Base-by-base conservation (phyloP, 2,797 vertebrate genomes). In the Macropodus opercularis region DNA sequence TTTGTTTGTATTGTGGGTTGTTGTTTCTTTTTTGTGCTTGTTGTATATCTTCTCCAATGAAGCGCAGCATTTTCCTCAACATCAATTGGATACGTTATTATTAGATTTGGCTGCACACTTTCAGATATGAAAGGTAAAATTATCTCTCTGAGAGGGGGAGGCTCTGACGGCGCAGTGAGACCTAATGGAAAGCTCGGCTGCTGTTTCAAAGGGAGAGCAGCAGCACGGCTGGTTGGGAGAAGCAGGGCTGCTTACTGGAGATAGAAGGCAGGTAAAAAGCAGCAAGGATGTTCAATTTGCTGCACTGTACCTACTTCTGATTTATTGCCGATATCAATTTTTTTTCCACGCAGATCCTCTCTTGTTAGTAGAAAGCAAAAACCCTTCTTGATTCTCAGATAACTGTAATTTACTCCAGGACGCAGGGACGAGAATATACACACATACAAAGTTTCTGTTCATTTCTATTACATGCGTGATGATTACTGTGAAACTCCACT, bases 31-130 rank as follows among this genome's bases (percentile, higher is more conserved):
- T 11, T 23, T 34, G n/a, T 36, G 44, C 8, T 53, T 34, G 4
- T 51, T 64, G 23, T 27, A 43, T 14, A 62, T 51, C 59, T 35
- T 12, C 38, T 61, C 46, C 38, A 70, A 24, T 34, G 27, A 72
- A 76, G 47, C 63, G 55, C 47, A 63, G 58, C 48, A 47, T 69
- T 65, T 56, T 52, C 46, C 31, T 47, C 14, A 57, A 72, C 68
- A 85, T 85, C 77, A 69, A 54, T 75, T 77, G 24, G 26, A 74
- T 81, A 41, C 26, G 41, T 75, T 81, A 74, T 80, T 85, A 82
- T 84, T 83, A 83, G 72, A 83, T 80, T 63, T 81, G 69, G 55
- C 77, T 77, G 68, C 67, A 68, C 69, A 66, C 64, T 84, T 81
- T 76, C 35, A 79, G 69, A 73, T 77, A 73, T 76, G 58, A 84